These are phyloP conservation scores for Odontamblyopus lacepedii DNA, from an alignment of 2,797 vertebrate genomes.

Conservation along the genomic window DNA sequence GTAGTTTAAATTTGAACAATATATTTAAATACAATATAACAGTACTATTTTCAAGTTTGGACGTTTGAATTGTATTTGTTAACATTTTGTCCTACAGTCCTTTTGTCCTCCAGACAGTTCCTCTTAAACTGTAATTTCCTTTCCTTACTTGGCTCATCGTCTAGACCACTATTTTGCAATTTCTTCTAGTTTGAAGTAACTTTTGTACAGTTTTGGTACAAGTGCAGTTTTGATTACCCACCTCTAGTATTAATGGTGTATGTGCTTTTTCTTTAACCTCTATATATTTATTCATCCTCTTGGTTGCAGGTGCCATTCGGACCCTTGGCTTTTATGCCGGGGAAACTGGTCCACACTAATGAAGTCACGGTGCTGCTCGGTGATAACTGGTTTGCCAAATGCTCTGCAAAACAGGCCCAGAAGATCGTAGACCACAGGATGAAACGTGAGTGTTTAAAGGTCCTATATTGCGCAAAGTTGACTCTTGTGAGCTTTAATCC, in stretches of 20 bases:
- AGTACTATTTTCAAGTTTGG: too few species aligned
- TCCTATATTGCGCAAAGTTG: too few species aligned
- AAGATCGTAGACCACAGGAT: constrained; percentile 89
- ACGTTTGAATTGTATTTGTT: too few species aligned
- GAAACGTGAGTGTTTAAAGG: constrained; percentile 81
- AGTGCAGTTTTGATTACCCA: background rate
- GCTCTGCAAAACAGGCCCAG: constrained; percentile 91
- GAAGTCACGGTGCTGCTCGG: constrained; percentile 94
- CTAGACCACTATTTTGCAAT: background rate
- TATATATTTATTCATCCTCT: background rate
- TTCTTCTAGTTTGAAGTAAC: background rate
- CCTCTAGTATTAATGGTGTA: background rate
- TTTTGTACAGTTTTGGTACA: background rate
- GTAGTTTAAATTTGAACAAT: too few species aligned
- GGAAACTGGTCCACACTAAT: constrained; percentile 93
- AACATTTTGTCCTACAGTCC: too few species aligned
- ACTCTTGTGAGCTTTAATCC: too few species aligned
- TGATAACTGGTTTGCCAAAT: constrained; percentile 97
- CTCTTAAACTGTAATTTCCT: too few species aligned
- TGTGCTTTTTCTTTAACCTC: background rate
- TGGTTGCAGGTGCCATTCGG: constrained; percentile 90
- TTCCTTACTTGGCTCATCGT: too few species aligned
- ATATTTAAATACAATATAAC: too few species aligned
- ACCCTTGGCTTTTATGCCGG: constrained; percentile 91
- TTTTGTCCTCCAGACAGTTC: too few species aligned